phyloP scores from a whole-genome alignment of 2,888 invertebrate genomes.

The Copidosoma aretas region DNA sequence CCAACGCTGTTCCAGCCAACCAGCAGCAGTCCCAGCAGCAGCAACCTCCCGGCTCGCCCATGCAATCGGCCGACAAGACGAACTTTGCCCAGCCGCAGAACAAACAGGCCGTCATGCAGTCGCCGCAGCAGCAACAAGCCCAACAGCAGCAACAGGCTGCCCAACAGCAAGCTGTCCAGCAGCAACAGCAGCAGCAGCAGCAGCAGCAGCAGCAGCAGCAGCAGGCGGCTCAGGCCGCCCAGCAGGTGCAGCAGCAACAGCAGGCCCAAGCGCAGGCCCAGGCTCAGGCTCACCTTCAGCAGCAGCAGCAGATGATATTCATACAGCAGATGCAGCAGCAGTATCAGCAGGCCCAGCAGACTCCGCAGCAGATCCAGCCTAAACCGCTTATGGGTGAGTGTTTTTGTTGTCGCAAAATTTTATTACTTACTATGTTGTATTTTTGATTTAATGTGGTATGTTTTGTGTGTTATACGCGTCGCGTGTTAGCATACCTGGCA shows the following conservation, averaged over 20 bases:
- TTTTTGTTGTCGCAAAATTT: no score
- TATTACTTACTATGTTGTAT: not conserved
- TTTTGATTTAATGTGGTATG: no score
- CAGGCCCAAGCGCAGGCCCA: conserved; percentile 52
- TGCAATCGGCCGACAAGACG: conserved; percentile 67
- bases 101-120: conserved; percentile 30
- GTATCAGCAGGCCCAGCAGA: conserved; percentile 56
- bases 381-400: conserved; percentile 68
- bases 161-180: conserved; percentile 60
- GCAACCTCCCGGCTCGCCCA: conserved; percentile 65
- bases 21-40: conserved; percentile 45
- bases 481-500: no score
- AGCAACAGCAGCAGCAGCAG: conserved; percentile 49
- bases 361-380: conserved; percentile 65
- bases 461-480: no score
- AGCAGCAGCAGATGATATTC: conserved; percentile 55
- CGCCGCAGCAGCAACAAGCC: conserved; percentile 49
- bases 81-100: conserved; percentile 61
- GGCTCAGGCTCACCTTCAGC: conserved; percentile 54
- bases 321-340: conserved; percentile 55
- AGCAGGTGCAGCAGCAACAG: conserved; percentile 51
- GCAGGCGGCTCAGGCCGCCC: conserved; percentile 48
- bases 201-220: conserved; percentile 50
- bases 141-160: conserved; percentile 28
- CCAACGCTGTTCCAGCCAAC: not conserved